phyloP scores from a whole-genome alignment of 1,140 invertebrate species.

The Drosophila navojoa region DNA sequence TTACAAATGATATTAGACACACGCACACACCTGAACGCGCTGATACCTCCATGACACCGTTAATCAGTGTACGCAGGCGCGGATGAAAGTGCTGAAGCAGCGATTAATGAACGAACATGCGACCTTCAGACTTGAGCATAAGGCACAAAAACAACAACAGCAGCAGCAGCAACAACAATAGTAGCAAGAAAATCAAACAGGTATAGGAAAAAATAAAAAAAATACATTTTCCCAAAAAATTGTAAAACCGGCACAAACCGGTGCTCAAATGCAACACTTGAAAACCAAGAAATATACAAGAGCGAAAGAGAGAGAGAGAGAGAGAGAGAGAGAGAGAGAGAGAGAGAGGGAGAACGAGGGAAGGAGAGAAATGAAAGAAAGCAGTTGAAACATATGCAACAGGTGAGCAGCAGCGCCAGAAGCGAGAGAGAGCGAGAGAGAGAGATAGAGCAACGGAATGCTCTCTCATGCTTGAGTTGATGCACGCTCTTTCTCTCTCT shows the following conservation, averaged over 20 bases:
- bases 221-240: slow-evolving; percentile 71
- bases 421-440: slow-evolving; percentile 20
- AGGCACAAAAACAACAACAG: slow-evolving; percentile 26
- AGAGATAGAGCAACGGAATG: slow-evolving; percentile 9
- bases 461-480: not conserved
- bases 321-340: slow-evolving; percentile 9
- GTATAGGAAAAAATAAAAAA: too few relatives aligned
- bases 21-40: not conserved
- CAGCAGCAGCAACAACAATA: slow-evolving; percentile 19
- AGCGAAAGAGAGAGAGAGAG: not conserved
- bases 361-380: slow-evolving; percentile 16
- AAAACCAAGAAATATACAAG: not conserved
- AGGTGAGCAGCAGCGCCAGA: slow-evolving; percentile 29
- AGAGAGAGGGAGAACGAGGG: slow-evolving; percentile 5
- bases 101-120: slow-evolving; percentile 78
- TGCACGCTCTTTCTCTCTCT: not conserved
- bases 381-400: slow-evolving; percentile 11
- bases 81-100: slow-evolving; percentile 62
- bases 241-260: slow-evolving; percentile 62
- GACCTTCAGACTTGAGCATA: slow-evolving; percentile 68
- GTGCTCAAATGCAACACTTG: slow-evolving; percentile 49
- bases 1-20: slow-evolving; percentile 8
- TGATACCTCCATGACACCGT: slow-evolving; percentile 30
- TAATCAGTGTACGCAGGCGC: slow-evolving; percentile 48
- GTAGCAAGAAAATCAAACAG: slow-evolving; percentile 51